A percentile compares a stretch with the other conserved stretches of the same genome.
Conservation (phyloP, 2,113 vertebrate species). For the Sturnus vulgaris region DNA sequence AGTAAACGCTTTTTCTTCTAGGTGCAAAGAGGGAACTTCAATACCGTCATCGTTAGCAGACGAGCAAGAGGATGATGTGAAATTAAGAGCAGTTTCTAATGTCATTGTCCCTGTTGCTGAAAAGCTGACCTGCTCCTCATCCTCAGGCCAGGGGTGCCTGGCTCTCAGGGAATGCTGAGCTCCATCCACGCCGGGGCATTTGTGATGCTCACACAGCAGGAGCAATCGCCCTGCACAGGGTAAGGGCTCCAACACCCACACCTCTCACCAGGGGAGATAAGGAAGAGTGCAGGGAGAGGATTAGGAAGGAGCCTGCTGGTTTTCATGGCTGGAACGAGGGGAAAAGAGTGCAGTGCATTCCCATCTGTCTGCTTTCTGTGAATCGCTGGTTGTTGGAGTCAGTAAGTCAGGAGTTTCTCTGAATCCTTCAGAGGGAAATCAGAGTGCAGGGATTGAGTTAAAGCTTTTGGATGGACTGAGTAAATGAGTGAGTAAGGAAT, state of each 20-base stretch:
- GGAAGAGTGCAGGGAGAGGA: background rate
- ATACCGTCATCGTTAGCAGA: background rate
- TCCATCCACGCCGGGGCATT: rapidly evolving
- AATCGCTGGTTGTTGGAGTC: too few species aligned
- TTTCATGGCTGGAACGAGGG: background rate
- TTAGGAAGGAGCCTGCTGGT: background rate
- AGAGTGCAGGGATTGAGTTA: too few species aligned
- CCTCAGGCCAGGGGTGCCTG: rapidly evolving
- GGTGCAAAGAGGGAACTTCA: background rate
- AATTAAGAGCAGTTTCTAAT: background rate
- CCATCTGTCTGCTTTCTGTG: background rate
- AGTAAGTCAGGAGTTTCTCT: too few species aligned
- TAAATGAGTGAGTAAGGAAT: too few species aligned
- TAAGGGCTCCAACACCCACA: rapidly evolving
- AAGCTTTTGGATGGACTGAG: too few species aligned
- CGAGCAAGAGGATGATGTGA: background rate
- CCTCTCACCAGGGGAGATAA: background rate
- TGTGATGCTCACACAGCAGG: background rate
- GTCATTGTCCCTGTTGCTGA: background rate
- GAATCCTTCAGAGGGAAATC: too few species aligned
- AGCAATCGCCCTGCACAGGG: background rate
- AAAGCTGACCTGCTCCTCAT: background rate
- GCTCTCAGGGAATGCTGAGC: background rate
- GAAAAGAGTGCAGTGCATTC: background rate
- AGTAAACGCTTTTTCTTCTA: background rate